phyloP scores from a whole-genome alignment of 2,113 vertebrate species.

The Oceanites oceanicus region DNA sequence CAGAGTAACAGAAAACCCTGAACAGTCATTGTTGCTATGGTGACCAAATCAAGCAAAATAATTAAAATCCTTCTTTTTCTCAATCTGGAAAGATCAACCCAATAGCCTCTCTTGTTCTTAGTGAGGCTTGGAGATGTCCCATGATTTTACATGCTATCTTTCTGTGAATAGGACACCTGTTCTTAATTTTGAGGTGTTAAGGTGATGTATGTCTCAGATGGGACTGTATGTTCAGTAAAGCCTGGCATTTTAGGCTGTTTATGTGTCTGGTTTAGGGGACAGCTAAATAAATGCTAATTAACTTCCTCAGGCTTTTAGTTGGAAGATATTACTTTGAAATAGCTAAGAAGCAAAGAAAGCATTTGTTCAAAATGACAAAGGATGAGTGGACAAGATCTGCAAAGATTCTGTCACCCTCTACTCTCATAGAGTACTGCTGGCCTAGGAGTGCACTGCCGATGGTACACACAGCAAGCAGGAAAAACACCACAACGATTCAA shows the following conservation, averaged over 20 bases:
- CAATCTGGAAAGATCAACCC: neutral
- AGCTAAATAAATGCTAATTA: neutral
- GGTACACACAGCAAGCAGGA: neutral
- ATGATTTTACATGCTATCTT: neutral
- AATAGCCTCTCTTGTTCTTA: neutral
- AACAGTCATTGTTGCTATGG: neutral
- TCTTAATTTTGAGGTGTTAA: neutral
- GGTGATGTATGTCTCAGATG: neutral
- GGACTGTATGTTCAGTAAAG: neutral
- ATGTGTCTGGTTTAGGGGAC: neutral
- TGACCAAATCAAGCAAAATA: slow-evolving; percentile 4
- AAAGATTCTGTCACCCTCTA: neutral
- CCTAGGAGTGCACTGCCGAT: neutral
- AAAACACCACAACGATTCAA: neutral
- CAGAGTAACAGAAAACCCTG: neutral
- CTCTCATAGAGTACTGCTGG: neutral
- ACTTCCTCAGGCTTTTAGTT: neutral
- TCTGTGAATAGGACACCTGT: neutral
- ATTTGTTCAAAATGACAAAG: neutral
- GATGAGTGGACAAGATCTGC: neutral
- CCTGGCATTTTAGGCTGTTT: neutral
- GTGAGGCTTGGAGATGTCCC: neutral
- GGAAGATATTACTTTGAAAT: neutral
- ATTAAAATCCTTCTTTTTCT: neutral
- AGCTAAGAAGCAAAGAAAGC: neutral